phyloP scores from a whole-genome alignment of 2,888 invertebrate genomes.

The Synanthedon myopaeformis region DNA sequence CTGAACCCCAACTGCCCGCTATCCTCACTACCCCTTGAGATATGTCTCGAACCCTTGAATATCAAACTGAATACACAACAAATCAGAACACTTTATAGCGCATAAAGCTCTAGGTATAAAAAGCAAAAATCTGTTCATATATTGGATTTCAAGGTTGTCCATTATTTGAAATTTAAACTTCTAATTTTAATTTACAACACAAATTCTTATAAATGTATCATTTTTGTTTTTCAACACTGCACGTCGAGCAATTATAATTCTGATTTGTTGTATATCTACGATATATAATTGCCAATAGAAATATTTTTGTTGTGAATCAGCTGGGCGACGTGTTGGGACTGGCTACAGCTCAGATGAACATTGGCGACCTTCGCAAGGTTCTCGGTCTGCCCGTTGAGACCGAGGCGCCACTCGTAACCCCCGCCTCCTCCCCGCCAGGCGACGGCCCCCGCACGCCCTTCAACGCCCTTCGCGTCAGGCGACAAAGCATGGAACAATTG shows the following conservation, averaged over 20 bases:
- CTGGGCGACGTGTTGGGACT: slow-evolving; percentile 91
- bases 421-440: slow-evolving; percentile 15
- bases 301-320: slow-evolving; percentile 36
- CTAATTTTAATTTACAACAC: too few relatives aligned
- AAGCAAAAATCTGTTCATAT: too few relatives aligned
- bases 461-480: slow-evolving; percentile 75
- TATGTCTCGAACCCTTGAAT: too few relatives aligned
- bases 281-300: neutral
- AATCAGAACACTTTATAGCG: too few relatives aligned
- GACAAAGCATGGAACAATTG: slow-evolving; percentile 96
- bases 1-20: too few relatives aligned
- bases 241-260: neutral
- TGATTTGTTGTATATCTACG: neutral
- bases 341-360: slow-evolving; percentile 94
- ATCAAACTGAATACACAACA: too few relatives aligned
- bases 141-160: too few relatives aligned
- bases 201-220: neutral
- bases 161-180: too few relatives aligned
- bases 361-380: slow-evolving; percentile 87
- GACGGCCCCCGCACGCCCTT: slow-evolving; percentile 39
- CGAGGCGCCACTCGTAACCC: slow-evolving; percentile 25
- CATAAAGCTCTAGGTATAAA: too few relatives aligned
- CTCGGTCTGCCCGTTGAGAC: slow-evolving; percentile 75
- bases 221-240: neutral
- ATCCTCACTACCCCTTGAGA: too few relatives aligned